Percentiles rank a stretch among this genome's conserved stretches.
Conservation (phyloP, 2,113 vertebrate genomes). For the Gasterosteus nipponicus region DNA sequence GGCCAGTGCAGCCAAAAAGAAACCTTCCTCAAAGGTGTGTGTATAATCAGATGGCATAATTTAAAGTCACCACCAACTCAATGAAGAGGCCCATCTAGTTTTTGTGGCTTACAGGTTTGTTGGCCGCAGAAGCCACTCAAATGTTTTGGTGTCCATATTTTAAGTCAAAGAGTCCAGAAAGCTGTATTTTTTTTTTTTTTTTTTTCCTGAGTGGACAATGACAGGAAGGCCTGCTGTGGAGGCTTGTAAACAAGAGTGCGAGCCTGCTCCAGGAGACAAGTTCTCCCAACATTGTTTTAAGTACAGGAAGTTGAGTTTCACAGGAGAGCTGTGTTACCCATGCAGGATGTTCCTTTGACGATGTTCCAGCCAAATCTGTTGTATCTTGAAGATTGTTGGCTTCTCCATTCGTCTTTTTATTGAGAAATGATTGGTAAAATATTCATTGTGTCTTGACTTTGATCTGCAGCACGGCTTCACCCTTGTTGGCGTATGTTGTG, state of each 20-base stretch:
- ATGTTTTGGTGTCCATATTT: not conserved
- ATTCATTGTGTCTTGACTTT: not conserved
- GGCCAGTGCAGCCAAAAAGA: not conserved
- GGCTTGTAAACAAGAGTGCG: conserved; percentile 61
- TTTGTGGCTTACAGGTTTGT: not conserved
- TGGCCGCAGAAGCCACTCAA: not conserved
- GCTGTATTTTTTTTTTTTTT: conserved; percentile 36
- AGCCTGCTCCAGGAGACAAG: conserved; percentile 52
- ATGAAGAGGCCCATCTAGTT: not conserved
- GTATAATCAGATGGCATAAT: not conserved
- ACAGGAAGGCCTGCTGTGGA: conserved; percentile 70
- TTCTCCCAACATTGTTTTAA: conserved; percentile 68
- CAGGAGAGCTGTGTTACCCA: conserved; percentile 39
- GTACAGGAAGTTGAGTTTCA: conserved; percentile 70
- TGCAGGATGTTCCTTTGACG: conserved; percentile 54
- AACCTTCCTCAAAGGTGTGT: not conserved
- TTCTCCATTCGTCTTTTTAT: not conserved
- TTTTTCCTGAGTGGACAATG: conserved; percentile 69
- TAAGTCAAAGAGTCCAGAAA: conserved; percentile 26
- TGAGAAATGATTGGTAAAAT: not conserved
- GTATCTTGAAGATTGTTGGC: not conserved
- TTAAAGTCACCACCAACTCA: not conserved
- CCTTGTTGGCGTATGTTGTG: not conserved
- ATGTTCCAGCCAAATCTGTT: conserved; percentile 14
- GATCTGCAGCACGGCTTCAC: not conserved